Percentiles rank a stretch among this genome's conserved stretches.
phyloP scores from a whole-genome alignment of 2,113 vertebrate genomes.

The Sclerurus mexicanus region DNA sequence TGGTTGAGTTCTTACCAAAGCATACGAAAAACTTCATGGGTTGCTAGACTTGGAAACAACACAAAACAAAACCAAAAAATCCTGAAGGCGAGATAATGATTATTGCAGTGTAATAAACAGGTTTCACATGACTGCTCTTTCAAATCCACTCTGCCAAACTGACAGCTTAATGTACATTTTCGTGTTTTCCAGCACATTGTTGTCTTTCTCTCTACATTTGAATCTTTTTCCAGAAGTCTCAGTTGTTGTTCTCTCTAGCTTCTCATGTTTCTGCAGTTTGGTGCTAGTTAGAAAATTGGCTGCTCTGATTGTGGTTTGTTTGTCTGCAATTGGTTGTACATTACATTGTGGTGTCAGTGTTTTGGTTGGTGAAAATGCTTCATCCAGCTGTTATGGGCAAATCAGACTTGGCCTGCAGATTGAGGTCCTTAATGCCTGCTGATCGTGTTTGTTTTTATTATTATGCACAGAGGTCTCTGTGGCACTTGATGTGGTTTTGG shows the following conservation, averaged over 20 bases:
- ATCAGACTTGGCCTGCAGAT: slow-evolving; percentile 62
- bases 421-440: slow-evolving; percentile 55
- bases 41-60: neutral
- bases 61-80: neutral
- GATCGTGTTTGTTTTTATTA: slow-evolving; percentile 72
- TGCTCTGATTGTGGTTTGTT: slow-evolving; percentile 42
- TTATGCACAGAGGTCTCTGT: slow-evolving; percentile 4
- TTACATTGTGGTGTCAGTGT: slow-evolving; percentile 33
- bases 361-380: slow-evolving; percentile 42
- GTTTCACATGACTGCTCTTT: neutral
- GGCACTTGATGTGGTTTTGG: slow-evolving; percentile 70
- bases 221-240: neutral
- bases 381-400: slow-evolving; percentile 46
- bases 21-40: neutral
- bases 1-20: neutral
- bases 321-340: slow-evolving; percentile 9
- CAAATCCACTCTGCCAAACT: neutral
- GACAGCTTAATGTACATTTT: neutral
- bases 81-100: neutral
- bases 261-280: slow-evolving; percentile 39
- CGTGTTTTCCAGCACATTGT: neutral
- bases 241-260: slow-evolving; percentile 4
- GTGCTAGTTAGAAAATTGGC: slow-evolving; percentile 39
- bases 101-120: neutral
- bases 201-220: neutral